Percentiles rank a stretch among this genome's conserved stretches.
Evolutionary conservation across 2,797 vertebrate genomes (phyloP).

Genomic region (Arrhamphus sclerolepis): DNA sequence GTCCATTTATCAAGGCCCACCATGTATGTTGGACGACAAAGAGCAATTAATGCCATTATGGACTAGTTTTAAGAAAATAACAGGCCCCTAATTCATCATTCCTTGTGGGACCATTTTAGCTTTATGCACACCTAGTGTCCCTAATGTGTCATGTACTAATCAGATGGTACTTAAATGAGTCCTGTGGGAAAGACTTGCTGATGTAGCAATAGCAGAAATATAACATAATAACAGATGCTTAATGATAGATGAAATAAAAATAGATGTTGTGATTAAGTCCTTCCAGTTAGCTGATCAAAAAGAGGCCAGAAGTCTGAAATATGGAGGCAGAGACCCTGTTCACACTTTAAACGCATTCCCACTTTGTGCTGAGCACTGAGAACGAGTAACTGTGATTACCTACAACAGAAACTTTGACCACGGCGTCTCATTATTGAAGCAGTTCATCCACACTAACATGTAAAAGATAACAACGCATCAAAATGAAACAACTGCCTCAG

Average conservation of each 20-base stretch:
- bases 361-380: too few species aligned
- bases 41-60: slow-evolving; percentile 42
- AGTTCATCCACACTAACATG: too few species aligned
- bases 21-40: slow-evolving; percentile 36
- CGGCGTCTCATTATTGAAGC: too few species aligned
- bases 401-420: too few species aligned
- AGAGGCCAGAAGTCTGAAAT: background rate
- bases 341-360: too few species aligned
- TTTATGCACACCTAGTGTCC: slow-evolving; percentile 17
- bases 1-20: slow-evolving; percentile 42
- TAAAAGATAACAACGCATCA: too few species aligned
- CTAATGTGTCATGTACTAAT: slow-evolving; percentile 20
- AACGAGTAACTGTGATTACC: too few species aligned
- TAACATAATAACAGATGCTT: background rate
- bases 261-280: background rate
- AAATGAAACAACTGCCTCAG: too few species aligned
- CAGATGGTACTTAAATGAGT: slow-evolving; percentile 26
- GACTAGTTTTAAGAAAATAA: slow-evolving; percentile 42
- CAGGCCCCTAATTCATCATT: slow-evolving; percentile 38
- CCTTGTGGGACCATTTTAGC: slow-evolving; percentile 24
- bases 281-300: too few species aligned
- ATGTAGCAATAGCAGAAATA: slow-evolving; percentile 13
- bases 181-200: slow-evolving; percentile 3
- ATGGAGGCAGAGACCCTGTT: background rate
- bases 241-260: too few species aligned